Conservation (phyloP, 2,888 invertebrate species). For the Neoaliturus tenellus region DNA sequence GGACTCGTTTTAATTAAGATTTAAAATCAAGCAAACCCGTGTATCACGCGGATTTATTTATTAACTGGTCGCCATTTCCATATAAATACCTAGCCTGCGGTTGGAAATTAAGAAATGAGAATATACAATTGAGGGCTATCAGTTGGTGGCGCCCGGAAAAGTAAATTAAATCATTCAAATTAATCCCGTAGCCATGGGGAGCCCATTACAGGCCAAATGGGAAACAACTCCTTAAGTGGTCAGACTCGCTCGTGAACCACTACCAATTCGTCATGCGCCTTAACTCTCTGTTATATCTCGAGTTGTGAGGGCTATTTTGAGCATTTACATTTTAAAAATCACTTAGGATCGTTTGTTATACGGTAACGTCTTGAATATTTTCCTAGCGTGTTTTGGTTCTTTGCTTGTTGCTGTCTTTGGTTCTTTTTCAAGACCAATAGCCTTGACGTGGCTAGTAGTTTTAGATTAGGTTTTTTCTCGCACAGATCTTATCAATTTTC, state of each 20-base stretch:
- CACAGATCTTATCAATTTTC: too few species aligned
- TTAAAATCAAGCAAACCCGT: conserved; percentile 24
- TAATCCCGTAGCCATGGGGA: conserved; percentile 34
- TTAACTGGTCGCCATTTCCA: conserved; percentile 24
- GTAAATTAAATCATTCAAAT: conserved; percentile 52
- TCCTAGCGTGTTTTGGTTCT: too few species aligned
- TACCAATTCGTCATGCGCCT: neutral
- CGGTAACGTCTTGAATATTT: neutral
- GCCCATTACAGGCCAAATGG: conserved; percentile 33
- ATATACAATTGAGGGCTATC: conserved; percentile 26
- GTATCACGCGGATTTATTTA: conserved; percentile 19
- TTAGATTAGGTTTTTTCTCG: too few species aligned
- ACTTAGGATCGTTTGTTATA: conserved; percentile 2
- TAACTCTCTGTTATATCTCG: conserved; percentile 2
- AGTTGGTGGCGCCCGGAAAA: conserved; percentile 31
- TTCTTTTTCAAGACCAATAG: too few species aligned
- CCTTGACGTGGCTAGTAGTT: too few species aligned
- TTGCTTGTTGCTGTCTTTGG: too few species aligned
- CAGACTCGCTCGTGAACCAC: neutral
- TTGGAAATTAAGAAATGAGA: conserved; percentile 50
- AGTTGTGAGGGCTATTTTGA: neutral
- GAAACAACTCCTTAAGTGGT: conserved; percentile 24
- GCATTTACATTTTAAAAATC: conserved; percentile 22
- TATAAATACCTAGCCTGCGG: conserved; percentile 14
- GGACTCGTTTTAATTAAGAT: conserved; percentile 10